Conservation (phyloP, 1,140 invertebrate genomes). For the Anthonomus grandis region DNA sequence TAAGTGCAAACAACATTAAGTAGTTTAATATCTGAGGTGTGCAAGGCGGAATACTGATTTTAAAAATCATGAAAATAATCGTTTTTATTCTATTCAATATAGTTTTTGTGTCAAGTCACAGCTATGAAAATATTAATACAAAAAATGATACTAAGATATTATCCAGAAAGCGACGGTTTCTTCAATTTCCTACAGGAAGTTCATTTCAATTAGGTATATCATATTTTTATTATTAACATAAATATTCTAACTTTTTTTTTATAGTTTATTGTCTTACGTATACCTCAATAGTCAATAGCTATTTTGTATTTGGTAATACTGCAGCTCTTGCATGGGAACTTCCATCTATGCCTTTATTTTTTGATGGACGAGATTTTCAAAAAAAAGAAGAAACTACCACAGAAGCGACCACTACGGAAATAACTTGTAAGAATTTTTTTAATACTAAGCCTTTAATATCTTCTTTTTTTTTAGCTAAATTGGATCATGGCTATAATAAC, state of each 20-base stretch:
- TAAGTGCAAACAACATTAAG: too few species aligned
- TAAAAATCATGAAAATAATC: too few species aligned
- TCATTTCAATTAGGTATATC: constrained; percentile 58
- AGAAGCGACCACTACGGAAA: constrained; percentile 6
- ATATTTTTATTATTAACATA: too few species aligned
- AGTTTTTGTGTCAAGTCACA: too few species aligned
- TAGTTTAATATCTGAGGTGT: too few species aligned
- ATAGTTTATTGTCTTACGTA: constrained; percentile 64
- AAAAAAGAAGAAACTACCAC: constrained; percentile 30
- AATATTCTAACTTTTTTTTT: too few species aligned
- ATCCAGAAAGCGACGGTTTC: constrained; percentile 65
- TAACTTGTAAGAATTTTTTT: not conserved
- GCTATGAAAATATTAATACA: too few species aligned
- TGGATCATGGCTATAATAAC: too few species aligned
- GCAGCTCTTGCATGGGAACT: constrained; percentile 71
- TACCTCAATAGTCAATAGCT: constrained; percentile 54
- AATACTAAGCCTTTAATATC: too few species aligned
- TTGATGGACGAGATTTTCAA: constrained; percentile 12
- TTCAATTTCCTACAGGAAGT: constrained; percentile 70
- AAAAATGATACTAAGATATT: constrained; percentile 38
- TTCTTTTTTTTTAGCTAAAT: too few species aligned
- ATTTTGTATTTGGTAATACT: constrained; percentile 65
- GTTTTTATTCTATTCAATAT: too few species aligned
- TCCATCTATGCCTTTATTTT: constrained; percentile 56
- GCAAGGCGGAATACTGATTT: too few species aligned